Conservation (phyloP, 2,113 vertebrate species). For the Opisthocomus hoazin region DNA sequence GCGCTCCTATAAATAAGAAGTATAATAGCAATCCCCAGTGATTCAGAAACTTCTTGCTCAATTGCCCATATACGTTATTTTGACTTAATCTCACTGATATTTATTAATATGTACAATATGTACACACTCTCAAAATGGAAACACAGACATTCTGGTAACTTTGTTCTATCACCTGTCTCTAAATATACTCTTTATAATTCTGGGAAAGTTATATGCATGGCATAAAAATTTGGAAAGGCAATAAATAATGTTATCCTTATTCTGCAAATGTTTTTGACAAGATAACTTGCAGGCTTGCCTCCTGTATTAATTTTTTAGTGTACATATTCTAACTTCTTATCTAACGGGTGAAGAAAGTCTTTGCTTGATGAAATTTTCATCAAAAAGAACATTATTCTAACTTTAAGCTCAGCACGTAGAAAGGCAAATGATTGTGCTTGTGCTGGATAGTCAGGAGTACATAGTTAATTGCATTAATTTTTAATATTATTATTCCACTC, state of each 20-base stretch:
- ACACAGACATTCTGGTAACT: neutral
- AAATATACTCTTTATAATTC: neutral
- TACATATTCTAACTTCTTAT: neutral
- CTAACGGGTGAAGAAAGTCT: neutral
- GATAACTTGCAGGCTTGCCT: neutral
- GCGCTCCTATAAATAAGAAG: neutral
- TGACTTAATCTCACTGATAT: neutral
- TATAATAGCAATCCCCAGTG: neutral
- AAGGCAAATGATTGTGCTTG: neutral
- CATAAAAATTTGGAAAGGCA: neutral
- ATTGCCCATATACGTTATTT: neutral
- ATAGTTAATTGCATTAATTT: constrained; percentile 48
- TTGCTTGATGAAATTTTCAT: neutral
- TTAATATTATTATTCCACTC: constrained; percentile 20
- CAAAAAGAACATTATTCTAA: neutral
- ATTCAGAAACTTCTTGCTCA: neutral
- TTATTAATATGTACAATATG: neutral
- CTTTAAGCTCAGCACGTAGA: neutral
- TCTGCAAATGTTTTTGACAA: neutral
- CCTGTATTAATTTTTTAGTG: neutral
- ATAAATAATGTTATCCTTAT: neutral
- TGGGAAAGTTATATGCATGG: neutral
- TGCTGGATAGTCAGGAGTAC: constrained; percentile 25
- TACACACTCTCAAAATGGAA: neutral
- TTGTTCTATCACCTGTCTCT: neutral